Conservation (phyloP, 2,888 invertebrate genomes). For the Metallyticus violacea region DNA sequence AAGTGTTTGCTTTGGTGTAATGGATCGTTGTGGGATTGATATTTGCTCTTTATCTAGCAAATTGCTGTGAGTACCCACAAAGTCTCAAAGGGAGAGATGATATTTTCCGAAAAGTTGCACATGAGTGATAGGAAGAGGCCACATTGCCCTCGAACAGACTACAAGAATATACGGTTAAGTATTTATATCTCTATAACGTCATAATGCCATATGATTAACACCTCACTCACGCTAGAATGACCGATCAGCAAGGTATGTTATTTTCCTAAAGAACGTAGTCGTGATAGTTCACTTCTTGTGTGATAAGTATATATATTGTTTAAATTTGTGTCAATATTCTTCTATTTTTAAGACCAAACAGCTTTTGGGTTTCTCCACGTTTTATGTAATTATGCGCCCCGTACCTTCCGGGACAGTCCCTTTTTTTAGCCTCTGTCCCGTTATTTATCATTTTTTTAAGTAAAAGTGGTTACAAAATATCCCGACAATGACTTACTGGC, state of each 20-base stretch:
- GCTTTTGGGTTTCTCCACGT: too few species aligned
- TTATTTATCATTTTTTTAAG: too few species aligned
- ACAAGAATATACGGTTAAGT: too few species aligned
- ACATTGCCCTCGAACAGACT: background rate
- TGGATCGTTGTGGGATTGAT: background rate
- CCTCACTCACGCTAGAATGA: background rate
- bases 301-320: background rate
- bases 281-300: background rate
- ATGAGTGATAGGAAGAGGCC: background rate
- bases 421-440: too few species aligned
- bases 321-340: too few species aligned
- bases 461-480: too few species aligned
- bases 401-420: too few species aligned
- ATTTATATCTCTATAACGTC: background rate
- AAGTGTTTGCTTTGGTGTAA: too few species aligned
- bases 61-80: background rate
- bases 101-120: background rate
- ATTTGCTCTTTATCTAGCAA: background rate
- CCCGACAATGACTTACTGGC: too few species aligned
- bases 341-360: too few species aligned
- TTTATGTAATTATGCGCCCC: too few species aligned
- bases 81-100: background rate
- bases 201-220: background rate
- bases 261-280: too few species aligned
- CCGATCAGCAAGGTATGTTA: background rate